Evolutionary conservation across 2,113 vertebrate species (phyloP).

Genomic region (Pelusios castaneus): DNA sequence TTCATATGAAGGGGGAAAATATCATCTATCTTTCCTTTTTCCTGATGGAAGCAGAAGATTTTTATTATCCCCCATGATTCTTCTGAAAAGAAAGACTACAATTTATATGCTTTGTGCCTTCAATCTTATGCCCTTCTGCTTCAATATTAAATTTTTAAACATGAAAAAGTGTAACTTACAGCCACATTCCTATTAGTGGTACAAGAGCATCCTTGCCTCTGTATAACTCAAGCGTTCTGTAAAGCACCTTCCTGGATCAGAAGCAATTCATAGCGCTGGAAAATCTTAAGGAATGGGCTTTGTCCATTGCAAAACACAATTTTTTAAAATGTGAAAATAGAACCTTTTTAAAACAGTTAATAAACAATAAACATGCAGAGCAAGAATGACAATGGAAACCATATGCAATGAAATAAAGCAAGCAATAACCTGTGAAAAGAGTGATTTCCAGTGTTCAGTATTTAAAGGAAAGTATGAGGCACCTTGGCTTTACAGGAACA

Average conservation of each 20-base stretch:
- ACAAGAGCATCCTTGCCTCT: background rate
- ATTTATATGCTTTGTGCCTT: constrained; percentile 32
- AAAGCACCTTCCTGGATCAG: background rate
- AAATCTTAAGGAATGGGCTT: background rate
- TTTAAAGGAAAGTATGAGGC: background rate
- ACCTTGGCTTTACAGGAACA: background rate
- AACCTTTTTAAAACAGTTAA: constrained; percentile 17
- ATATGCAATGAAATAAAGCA: background rate
- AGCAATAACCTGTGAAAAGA: no score
- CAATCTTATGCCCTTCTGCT: constrained; percentile 4
- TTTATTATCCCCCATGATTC: constrained; percentile 41
- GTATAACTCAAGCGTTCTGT: background rate
- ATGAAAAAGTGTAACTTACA: background rate
- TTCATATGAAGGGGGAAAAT: background rate
- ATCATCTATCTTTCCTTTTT: constrained; percentile 11
- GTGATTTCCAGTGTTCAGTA: no score
- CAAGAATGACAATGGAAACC: background rate
- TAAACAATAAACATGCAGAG: background rate
- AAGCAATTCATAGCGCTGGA: background rate
- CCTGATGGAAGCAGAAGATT: constrained; percentile 18
- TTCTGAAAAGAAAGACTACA: constrained; percentile 18
- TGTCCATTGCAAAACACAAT: background rate
- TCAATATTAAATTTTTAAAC: constrained; percentile 37
- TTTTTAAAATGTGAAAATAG: background rate
- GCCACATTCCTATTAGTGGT: background rate